These are phyloP conservation scores for Bos javanicus DNA, from an alignment of 2,113 vertebrate species.

Conservation along the genomic window DNA sequence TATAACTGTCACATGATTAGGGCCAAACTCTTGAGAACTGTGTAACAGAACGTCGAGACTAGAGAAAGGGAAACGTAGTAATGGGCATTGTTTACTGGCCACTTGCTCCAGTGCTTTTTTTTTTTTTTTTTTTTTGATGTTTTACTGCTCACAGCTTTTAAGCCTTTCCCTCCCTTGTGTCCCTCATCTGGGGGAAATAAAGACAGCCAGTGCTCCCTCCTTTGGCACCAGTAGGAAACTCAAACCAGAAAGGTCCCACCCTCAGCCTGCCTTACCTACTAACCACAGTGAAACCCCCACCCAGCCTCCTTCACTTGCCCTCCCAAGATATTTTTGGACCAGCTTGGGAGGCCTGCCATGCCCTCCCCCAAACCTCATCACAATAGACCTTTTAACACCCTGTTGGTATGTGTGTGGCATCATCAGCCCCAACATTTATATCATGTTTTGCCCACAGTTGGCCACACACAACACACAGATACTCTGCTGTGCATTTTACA, in stretches of 20 bases:
- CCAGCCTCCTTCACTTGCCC: not conserved
- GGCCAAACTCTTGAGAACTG: not conserved
- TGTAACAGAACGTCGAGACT: not conserved
- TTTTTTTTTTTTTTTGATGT: not conserved
- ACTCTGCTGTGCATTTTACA: not conserved
- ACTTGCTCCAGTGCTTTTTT: not conserved
- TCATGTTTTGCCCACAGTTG: not conserved
- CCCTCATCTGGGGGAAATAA: not conserved
- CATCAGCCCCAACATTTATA: not conserved
- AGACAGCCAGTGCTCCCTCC: not conserved
- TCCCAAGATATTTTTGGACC: not conserved
- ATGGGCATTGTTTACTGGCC: no score
- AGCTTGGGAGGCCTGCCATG: not conserved
- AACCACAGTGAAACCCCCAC: not conserved
- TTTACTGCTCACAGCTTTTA: not conserved
- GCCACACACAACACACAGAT: not conserved
- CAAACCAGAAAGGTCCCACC: not conserved
- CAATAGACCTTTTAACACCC: not conserved
- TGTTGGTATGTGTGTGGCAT: not conserved
- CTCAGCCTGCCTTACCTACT: not conserved
- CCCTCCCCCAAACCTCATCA: not conserved
- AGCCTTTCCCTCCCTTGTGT: not conserved
- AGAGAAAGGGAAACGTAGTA: not conserved
- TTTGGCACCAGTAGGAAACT: not conserved
- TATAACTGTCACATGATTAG: not conserved